Percentiles rank a stretch among this genome's conserved stretches.
Conservation (phyloP, 64 coral and sea anemone species). For the Dendrophyllia cribrosa region DNA sequence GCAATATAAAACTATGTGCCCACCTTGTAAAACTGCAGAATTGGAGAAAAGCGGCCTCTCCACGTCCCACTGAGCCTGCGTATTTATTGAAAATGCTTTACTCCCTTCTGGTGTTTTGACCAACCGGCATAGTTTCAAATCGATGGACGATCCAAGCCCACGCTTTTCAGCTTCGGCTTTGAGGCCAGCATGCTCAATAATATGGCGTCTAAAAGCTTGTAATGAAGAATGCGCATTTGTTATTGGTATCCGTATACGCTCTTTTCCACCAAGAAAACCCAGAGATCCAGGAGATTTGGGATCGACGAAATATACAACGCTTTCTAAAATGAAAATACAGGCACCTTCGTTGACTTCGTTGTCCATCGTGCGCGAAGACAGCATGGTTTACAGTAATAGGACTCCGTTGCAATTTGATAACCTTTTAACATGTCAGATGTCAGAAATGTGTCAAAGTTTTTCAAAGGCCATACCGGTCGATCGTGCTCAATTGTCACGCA, state of each 20-base stretch:
- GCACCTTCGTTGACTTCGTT: no score
- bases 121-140: constrained; percentile 9
- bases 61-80: constrained; percentile 20
- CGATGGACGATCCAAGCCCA: constrained; percentile 10
- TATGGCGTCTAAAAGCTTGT: not conserved
- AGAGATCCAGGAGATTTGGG: no score
- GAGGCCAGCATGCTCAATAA: constrained; percentile 12
- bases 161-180: constrained; percentile 33
- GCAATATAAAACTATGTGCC: not conserved
- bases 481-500: no score
- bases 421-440: no score
- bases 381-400: no score
- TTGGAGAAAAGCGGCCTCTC: constrained; percentile 18
- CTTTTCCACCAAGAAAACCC: not conserved
- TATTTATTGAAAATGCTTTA: constrained; percentile 4
- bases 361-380: no score
- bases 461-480: no score
- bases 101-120: not conserved
- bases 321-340: no score
- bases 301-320: no score
- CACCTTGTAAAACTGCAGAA: constrained; percentile 24
- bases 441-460: no score
- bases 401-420: no score
- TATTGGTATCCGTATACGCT: not conserved
- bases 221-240: not conserved